These are phyloP conservation scores for Corythaixoides concolor DNA, from an alignment of 2,113 vertebrate species.

Conservation along the genomic window DNA sequence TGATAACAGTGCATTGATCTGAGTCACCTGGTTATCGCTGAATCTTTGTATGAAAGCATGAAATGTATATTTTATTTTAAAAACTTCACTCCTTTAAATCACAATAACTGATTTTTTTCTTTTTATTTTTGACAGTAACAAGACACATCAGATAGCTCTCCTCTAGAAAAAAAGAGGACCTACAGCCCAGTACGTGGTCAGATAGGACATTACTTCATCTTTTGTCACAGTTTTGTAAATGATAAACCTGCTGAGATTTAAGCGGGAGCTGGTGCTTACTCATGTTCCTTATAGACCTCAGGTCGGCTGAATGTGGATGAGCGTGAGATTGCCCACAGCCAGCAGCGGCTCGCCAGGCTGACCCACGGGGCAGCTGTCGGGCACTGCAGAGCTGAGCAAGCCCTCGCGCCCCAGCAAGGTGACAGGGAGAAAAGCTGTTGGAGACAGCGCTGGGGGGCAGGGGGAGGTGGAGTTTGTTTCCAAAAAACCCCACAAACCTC, in stretches of 20 bases:
- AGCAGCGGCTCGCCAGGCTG: background rate
- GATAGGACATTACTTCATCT: background rate
- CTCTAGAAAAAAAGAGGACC: background rate
- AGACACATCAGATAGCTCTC: background rate
- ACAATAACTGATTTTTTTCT: background rate
- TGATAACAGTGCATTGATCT: background rate
- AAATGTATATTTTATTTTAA: background rate
- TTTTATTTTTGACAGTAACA: background rate
- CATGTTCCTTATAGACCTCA: background rate
- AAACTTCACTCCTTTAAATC: background rate
- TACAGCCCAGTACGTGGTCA: background rate
- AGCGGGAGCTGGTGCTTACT: background rate
- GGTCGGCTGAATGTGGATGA: background rate
- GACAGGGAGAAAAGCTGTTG: background rate
- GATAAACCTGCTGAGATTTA: background rate
- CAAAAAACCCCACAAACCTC: background rate
- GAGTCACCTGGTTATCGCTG: background rate
- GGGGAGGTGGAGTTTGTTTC: background rate
- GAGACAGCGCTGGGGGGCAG: background rate
- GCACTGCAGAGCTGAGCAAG: background rate
- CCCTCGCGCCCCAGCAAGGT: fast-evolving
- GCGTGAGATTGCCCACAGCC: background rate
- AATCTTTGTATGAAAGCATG: background rate
- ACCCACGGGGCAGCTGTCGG: fast-evolving
- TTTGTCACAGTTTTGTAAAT: background rate